phyloP scores from a whole-genome alignment of 2,888 invertebrate species.

The Amphipoea lucens region DNA sequence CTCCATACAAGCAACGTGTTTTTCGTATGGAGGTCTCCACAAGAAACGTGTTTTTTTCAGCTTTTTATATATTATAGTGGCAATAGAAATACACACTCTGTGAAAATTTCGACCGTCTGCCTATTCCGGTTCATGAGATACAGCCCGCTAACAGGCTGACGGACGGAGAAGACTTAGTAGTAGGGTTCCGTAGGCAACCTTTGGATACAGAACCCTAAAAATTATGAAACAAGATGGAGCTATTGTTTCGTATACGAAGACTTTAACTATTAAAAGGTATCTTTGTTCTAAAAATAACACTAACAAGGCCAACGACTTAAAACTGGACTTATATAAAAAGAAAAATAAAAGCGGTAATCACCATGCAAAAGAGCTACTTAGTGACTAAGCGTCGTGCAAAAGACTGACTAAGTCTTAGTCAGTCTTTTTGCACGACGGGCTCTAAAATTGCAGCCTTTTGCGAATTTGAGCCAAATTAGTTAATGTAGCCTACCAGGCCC shows the following conservation, averaged over 20 bases:
- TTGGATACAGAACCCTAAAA: neutral
- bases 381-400: too few relatives aligned
- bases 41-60: too few relatives aligned
- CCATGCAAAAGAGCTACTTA: neutral
- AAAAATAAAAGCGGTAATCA: neutral
- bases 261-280: neutral
- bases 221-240: neutral
- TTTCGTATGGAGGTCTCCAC: too few relatives aligned
- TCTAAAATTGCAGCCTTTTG: neutral
- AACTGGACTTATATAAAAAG: neutral
- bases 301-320: neutral
- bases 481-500: neutral
- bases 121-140: too few relatives aligned
- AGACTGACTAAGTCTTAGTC: too few relatives aligned
- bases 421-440: neutral
- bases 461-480: neutral
- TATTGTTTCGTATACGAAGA: neutral
- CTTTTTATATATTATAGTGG: too few relatives aligned
- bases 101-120: too few relatives aligned
- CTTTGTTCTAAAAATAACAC: conserved; percentile 4
- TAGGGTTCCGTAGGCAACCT: too few relatives aligned
- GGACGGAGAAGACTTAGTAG: too few relatives aligned
- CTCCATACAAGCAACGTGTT: too few relatives aligned
- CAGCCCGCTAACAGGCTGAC: too few relatives aligned
- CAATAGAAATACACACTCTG: too few relatives aligned